Conservation (phyloP, 1,140 invertebrate species). For the Saccostrea cuccullata region DNA sequence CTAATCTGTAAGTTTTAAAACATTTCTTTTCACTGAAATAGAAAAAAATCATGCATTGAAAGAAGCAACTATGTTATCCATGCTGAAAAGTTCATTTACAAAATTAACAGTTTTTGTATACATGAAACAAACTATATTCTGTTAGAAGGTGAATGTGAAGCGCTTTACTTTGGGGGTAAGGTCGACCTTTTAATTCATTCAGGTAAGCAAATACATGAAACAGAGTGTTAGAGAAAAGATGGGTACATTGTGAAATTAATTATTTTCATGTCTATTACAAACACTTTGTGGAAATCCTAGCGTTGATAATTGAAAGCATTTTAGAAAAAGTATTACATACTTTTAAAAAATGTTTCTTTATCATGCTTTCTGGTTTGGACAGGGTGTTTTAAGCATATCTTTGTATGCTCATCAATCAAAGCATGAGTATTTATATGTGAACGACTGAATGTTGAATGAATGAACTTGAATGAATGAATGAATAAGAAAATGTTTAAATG, state of each 20-base stretch:
- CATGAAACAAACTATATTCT: constrained; percentile 35
- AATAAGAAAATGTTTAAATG: neutral
- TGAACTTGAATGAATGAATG: neutral
- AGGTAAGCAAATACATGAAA: constrained; percentile 19
- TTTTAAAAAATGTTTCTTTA: neutral
- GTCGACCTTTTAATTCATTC: constrained; percentile 9
- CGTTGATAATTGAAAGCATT: constrained; percentile 5
- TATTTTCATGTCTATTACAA: neutral
- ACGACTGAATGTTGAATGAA: neutral
- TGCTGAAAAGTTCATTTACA: neutral
- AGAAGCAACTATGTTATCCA: constrained; percentile 26
- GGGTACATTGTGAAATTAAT: neutral
- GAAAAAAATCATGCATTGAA: neutral
- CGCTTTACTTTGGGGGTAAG: constrained; percentile 34
- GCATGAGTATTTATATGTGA: neutral
- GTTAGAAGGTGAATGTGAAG: constrained; percentile 30
- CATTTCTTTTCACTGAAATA: too few species aligned
- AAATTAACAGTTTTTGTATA: constrained; percentile 24
- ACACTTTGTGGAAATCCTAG: neutral
- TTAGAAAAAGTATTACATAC: neutral
- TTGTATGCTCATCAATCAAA: neutral
- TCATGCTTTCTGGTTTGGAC: neutral
- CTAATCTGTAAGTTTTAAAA: too few species aligned
- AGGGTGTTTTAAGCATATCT: neutral
- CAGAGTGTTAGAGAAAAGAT: constrained; percentile 8